A percentile compares a stretch with the other conserved stretches of the same genome.
Conservation (phyloP, 2,888 invertebrate genomes). For the Agrotis exclamationis region DNA sequence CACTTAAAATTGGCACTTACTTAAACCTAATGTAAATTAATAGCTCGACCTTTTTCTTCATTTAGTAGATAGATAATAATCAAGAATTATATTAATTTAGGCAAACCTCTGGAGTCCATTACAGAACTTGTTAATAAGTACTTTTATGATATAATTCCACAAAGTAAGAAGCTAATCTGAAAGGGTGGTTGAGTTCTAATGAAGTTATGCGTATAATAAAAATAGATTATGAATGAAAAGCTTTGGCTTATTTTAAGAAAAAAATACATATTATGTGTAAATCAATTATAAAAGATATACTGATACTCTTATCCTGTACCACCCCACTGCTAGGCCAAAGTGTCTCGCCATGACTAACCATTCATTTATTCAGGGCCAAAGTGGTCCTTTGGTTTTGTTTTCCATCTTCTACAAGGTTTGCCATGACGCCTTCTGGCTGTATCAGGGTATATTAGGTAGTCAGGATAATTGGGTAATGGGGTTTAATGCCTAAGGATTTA, state of each 20-base stretch:
- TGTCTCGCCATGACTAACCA: too few relatives aligned
- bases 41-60: not conserved
- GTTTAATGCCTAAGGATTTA: too few relatives aligned
- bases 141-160: not conserved
- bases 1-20: not conserved
- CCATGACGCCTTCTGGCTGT: too few relatives aligned
- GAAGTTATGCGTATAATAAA: not conserved
- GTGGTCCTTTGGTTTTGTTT: too few relatives aligned
- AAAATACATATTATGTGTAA: too few relatives aligned
- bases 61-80: not conserved
- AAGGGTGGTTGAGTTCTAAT: not conserved
- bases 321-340: too few relatives aligned
- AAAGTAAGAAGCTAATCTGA: not conserved
- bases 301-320: too few relatives aligned
- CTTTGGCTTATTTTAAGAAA: not conserved
- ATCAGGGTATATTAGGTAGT: too few relatives aligned
- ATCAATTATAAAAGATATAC: too few relatives aligned
- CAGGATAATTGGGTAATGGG: too few relatives aligned
- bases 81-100: constrained; percentile 1
- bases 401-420: too few relatives aligned
- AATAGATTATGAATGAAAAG: not conserved
- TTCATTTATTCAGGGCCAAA: too few relatives aligned
- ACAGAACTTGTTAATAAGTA: not conserved
- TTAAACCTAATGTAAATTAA: not conserved
- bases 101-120: constrained; percentile 1